Evolutionary conservation across 2,888 invertebrate species (phyloP).

Genomic region (Dascillus cervinus): DNA sequence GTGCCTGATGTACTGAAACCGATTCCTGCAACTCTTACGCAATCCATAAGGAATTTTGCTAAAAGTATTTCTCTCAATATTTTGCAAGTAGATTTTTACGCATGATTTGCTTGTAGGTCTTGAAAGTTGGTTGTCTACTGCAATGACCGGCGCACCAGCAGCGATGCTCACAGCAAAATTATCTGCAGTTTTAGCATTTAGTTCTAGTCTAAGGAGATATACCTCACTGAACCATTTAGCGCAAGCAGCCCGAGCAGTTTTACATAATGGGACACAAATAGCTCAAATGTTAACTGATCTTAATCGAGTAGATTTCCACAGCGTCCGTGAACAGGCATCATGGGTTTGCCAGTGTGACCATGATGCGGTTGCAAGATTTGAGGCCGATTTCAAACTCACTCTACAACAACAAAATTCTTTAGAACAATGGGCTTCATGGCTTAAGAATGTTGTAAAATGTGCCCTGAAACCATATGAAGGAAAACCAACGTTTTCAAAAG

Average conservation of each 20-base stretch:
- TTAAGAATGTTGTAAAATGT: slow-evolving; percentile 86
- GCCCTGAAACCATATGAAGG: slow-evolving; percentile 85
- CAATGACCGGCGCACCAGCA: slow-evolving; percentile 76
- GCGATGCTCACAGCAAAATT: slow-evolving; percentile 77
- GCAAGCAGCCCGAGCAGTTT: slow-evolving; percentile 85
- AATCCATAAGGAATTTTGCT: slow-evolving; percentile 86
- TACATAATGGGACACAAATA: slow-evolving; percentile 91
- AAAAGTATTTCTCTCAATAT: slow-evolving; percentile 50
- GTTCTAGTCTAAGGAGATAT: slow-evolving; percentile 90
- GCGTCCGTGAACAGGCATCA: slow-evolving; percentile 87
- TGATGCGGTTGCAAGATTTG: slow-evolving; percentile 64
- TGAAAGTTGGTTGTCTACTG: slow-evolving; percentile 80
- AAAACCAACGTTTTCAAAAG: slow-evolving; percentile 72
- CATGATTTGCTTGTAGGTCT: slow-evolving; percentile 47
- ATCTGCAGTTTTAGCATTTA: slow-evolving; percentile 80
- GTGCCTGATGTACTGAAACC: slow-evolving; percentile 94
- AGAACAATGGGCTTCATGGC: slow-evolving; percentile 97
- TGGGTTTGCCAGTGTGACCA: slow-evolving; percentile 98
- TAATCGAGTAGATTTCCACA: slow-evolving; percentile 95
- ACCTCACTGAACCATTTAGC: slow-evolving; percentile 97
- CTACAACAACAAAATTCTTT: slow-evolving; percentile 86
- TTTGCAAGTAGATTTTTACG: slow-evolving; percentile 1
- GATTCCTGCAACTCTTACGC: slow-evolving; percentile 89
- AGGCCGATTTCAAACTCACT: slow-evolving; percentile 89
- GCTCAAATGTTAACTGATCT: slow-evolving; percentile 94